Conservation (phyloP, 2,888 invertebrate genomes). For the Thymelicus sylvestris region DNA sequence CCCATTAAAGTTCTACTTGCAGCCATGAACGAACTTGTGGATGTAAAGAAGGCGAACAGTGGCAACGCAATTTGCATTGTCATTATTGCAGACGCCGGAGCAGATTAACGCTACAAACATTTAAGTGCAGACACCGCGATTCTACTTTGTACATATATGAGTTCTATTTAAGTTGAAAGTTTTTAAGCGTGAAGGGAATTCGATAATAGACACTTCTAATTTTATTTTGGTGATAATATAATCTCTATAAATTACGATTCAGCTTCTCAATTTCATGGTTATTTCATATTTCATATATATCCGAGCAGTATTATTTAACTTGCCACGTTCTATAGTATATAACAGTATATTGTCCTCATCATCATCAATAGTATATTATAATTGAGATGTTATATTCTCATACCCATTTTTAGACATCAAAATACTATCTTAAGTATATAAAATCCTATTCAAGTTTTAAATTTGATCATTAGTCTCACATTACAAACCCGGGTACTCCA, state of each 20-base stretch:
- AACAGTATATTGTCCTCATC: too few relatives aligned
- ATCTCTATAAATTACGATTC: neutral
- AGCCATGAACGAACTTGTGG: slow-evolving; percentile 37
- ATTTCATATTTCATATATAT: too few relatives aligned
- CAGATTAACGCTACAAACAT: slow-evolving; percentile 47
- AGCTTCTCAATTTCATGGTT: too few relatives aligned
- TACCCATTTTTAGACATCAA: too few relatives aligned
- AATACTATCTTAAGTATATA: too few relatives aligned
- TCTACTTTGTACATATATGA: slow-evolving; percentile 37
- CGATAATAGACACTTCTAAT: neutral
- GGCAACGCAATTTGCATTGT: slow-evolving; percentile 47
- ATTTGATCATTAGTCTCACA: slow-evolving; percentile 28
- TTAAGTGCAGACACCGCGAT: slow-evolving; percentile 38
- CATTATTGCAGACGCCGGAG: slow-evolving; percentile 45
- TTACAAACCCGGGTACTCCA: slow-evolving; percentile 10
- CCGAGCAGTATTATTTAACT: too few relatives aligned
- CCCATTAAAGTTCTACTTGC: slow-evolving; percentile 37
- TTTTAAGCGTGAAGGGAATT: slow-evolving; percentile 12
- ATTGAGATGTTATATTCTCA: too few relatives aligned
- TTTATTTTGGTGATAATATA: neutral
- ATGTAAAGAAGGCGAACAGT: slow-evolving; percentile 42
- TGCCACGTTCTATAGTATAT: too few relatives aligned
- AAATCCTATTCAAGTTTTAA: neutral
- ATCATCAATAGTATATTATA: too few relatives aligned
- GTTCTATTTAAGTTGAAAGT: slow-evolving; percentile 31